These are phyloP conservation scores for Orientallactaga bullata DNA, from an alignment of 2,113 vertebrate species.

Conservation along the genomic window DNA sequence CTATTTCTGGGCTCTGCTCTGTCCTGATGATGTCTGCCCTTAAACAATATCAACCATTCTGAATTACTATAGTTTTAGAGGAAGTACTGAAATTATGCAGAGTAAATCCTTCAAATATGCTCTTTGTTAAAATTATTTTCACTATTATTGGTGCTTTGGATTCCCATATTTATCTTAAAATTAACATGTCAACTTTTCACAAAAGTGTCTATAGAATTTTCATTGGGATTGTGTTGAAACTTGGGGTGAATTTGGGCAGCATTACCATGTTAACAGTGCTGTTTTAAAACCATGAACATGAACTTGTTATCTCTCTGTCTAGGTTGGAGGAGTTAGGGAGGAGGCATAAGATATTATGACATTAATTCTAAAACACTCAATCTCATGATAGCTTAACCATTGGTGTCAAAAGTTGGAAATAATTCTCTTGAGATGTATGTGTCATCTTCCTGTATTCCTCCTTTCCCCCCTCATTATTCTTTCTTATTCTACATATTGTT, in stretches of 20 bases:
- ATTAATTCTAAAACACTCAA: not conserved
- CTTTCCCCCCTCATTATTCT: not conserved
- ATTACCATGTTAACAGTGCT: not conserved
- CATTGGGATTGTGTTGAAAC: not conserved
- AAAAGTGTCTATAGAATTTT: constrained; percentile 31
- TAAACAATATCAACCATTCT: not conserved
- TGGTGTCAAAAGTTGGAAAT: not conserved
- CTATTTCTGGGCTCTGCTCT: constrained; percentile 8
- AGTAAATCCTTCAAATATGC: not conserved
- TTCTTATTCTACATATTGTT: not conserved
- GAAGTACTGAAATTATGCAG: not conserved
- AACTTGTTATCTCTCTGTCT: not conserved
- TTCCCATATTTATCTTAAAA: not conserved
- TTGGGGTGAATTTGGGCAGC: not conserved
- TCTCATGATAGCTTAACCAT: not conserved
- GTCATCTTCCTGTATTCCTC: not conserved
- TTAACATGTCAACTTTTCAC: not conserved
- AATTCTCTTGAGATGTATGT: not conserved
- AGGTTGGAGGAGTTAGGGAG: not conserved
- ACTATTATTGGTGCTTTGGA: not conserved
- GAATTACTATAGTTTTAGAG: not conserved
- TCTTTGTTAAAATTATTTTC: constrained; percentile 14
- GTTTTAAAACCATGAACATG: not conserved
- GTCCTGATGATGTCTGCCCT: not conserved
- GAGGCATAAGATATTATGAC: not conserved